Conservation (phyloP, 2,888 invertebrate species). For the Orthonevra nobilis region DNA sequence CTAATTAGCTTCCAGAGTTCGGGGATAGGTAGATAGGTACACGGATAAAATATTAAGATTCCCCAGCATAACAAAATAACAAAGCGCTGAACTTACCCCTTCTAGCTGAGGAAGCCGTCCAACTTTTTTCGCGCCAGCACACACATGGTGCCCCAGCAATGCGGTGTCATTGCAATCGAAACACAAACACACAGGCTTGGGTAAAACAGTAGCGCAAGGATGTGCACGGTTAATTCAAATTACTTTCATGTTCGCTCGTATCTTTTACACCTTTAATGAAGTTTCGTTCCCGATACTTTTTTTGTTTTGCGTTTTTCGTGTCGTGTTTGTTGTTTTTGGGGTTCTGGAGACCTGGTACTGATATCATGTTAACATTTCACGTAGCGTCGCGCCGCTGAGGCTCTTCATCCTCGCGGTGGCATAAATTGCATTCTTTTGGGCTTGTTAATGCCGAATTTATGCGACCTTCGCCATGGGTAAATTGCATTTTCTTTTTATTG, state of each 20-base stretch:
- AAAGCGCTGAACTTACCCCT: not conserved
- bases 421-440: slow-evolving; percentile 61
- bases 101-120: not conserved
- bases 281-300: slow-evolving; percentile 28
- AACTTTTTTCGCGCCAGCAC: not conserved
- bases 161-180: slow-evolving; percentile 17
- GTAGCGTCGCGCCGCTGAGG: slow-evolving; percentile 9
- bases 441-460: slow-evolving; percentile 68
- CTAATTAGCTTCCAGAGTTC: slow-evolving; percentile 49
- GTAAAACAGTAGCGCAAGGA: slow-evolving; percentile 16
- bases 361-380: slow-evolving; percentile 54
- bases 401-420: slow-evolving; percentile 33
- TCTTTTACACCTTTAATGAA: slow-evolving; percentile 65
- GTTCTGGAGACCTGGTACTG: slow-evolving; percentile 31
- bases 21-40: slow-evolving; percentile 12
- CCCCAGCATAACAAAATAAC: not conserved
- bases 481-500: no score
- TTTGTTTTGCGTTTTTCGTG: slow-evolving; percentile 6
- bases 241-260: slow-evolving; percentile 39
- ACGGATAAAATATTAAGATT: slow-evolving; percentile 37
- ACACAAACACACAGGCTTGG: slow-evolving; percentile 4
- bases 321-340: not conserved
- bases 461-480: slow-evolving; percentile 42
- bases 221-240: slow-evolving; percentile 56
- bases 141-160: not conserved